Conservation (phyloP, 2,888 invertebrate genomes). For the Orthonychiurus folsomi region DNA sequence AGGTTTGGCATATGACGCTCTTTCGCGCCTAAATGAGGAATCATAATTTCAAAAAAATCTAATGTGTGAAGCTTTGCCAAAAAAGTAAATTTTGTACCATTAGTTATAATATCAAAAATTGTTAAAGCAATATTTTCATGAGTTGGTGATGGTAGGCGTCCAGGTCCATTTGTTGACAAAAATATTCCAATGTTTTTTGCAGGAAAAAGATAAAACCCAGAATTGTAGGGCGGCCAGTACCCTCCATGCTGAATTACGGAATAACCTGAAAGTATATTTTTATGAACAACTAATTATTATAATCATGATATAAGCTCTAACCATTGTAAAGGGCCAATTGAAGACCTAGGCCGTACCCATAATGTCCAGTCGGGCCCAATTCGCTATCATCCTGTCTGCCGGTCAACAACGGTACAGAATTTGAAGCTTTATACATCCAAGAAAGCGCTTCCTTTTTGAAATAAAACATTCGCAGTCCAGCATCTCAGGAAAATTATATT, state of each 20-base stretch:
- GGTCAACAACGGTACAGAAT: background rate
- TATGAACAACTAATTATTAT: too few species aligned
- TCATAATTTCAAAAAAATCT: too few species aligned
- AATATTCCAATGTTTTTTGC: background rate
- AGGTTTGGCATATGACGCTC: too few species aligned
- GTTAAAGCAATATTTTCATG: too few species aligned
- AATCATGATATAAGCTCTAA: background rate
- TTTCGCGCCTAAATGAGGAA: too few species aligned
- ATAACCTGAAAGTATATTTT: background rate
- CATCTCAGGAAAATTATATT: background rate
- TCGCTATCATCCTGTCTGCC: background rate
- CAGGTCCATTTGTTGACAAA: background rate
- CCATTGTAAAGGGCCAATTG: background rate
- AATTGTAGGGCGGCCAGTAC: background rate
- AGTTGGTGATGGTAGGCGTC: background rate
- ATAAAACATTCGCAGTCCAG: background rate
- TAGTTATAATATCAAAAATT: too few species aligned
- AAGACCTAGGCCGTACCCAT: background rate
- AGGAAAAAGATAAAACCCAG: background rate
- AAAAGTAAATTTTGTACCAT: too few species aligned
- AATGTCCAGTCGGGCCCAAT: background rate
- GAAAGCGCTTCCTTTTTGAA: background rate
- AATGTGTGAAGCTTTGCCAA: too few species aligned
- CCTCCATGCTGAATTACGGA: background rate
- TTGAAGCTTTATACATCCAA: slow-evolving; percentile 3